These are phyloP conservation scores for Aporrectodea caliginosa DNA, from an alignment of 1,140 invertebrate genomes.

Conservation along the genomic window DNA sequence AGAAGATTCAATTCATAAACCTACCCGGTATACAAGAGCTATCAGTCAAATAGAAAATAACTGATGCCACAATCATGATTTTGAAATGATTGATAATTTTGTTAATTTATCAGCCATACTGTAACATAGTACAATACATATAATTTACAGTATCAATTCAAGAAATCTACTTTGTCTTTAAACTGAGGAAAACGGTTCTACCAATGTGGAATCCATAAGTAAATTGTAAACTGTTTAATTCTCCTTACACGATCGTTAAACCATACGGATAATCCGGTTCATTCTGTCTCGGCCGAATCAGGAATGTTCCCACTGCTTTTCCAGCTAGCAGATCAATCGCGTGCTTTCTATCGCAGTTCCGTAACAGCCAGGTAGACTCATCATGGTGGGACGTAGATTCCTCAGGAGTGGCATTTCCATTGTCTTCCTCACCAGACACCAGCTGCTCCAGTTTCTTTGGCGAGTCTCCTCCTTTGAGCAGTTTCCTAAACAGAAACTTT, in stretches of 20 bases:
- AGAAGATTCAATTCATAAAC: no score
- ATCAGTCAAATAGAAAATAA: neutral
- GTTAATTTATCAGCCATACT: neutral
- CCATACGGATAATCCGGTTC: neutral
- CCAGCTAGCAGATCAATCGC: slow-evolving; percentile 71
- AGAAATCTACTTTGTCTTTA: no score
- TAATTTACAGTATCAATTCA: no score
- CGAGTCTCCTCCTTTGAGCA: neutral
- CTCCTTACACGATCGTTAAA: neutral
- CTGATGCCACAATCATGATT: neutral
- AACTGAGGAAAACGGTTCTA: neutral
- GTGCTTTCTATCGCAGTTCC: slow-evolving; percentile 67
- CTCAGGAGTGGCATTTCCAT: neutral
- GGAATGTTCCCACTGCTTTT: slow-evolving; percentile 81
- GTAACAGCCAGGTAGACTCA: neutral
- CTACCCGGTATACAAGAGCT: no score
- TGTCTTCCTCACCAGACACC: neutral
- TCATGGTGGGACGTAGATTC: neutral
- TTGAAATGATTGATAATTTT: neutral
- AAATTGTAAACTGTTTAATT: neutral
- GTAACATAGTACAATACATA: neutral
- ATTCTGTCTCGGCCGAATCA: slow-evolving; percentile 69
- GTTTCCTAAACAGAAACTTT: neutral
- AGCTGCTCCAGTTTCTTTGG: neutral
- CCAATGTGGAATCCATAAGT: neutral